Percentiles rank a stretch among this genome's conserved stretches.
Conservation (phyloP, 2,888 invertebrate species). For the Drosophila atripex region DNA sequence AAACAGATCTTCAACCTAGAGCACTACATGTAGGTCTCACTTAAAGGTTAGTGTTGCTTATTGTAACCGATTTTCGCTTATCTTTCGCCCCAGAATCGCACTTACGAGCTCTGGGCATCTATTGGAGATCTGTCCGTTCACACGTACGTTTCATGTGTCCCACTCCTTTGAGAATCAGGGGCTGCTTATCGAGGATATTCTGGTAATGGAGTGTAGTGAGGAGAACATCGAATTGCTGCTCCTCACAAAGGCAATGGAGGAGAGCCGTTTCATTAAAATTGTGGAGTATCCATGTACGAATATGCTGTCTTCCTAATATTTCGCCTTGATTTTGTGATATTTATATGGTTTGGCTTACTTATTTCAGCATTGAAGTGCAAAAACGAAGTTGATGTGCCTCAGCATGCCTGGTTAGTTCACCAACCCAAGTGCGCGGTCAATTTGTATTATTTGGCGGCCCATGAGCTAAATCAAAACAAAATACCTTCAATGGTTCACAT, state of each 20-base stretch:
- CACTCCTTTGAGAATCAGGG: conserved; percentile 21
- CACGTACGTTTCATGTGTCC: conserved; percentile 66
- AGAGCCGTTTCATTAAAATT: conserved; percentile 75
- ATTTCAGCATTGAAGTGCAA: conserved; percentile 79
- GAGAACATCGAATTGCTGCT: conserved; percentile 80
- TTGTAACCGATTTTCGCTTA: neutral
- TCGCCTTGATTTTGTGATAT: neutral
- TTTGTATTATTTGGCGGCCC: conserved; percentile 81
- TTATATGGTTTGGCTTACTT: neutral
- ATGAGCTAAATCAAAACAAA: conserved; percentile 52
- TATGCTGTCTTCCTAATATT: neutral
- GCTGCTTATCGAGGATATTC: conserved; percentile 79
- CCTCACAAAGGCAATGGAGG: conserved; percentile 69
- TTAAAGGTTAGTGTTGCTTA: neutral
- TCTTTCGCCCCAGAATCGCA: conserved; percentile 63
- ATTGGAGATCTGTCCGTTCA: conserved; percentile 81
- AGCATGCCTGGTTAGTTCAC: conserved; percentile 81
- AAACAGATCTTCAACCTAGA: conserved; percentile 80
- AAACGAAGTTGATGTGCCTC: conserved; percentile 77
- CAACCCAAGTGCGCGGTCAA: conserved; percentile 83
- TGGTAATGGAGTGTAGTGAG: conserved; percentile 81
- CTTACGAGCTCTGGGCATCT: conserved; percentile 80
- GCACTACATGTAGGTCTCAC: conserved; percentile 74
- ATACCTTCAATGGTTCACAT: conserved; percentile 81
- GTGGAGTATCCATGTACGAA: conserved; percentile 82